These are phyloP conservation scores for Cylas formicarius DNA, from an alignment of 1,140 invertebrate genomes.

Conservation along the genomic window DNA sequence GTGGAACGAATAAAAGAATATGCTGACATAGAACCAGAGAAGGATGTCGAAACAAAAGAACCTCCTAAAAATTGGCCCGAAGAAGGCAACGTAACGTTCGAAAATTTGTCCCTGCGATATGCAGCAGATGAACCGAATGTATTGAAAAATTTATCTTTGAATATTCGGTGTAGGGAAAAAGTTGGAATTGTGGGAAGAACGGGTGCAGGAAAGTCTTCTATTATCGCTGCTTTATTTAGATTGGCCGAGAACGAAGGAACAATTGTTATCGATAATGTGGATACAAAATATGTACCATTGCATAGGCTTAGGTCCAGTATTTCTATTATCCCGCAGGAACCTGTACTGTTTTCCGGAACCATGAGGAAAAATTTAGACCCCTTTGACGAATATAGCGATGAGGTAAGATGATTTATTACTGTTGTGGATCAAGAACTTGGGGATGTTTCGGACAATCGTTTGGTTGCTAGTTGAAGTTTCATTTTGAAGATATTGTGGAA, in stretches of 20 bases:
- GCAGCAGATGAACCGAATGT: slow-evolving; percentile 42
- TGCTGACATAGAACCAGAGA: slow-evolving; percentile 27
- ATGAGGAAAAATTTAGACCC: slow-evolving; percentile 84
- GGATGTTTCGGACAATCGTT: slow-evolving; percentile 38
- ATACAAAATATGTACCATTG: slow-evolving; percentile 56
- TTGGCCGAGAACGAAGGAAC: slow-evolving; percentile 59
- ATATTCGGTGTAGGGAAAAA: slow-evolving; percentile 52
- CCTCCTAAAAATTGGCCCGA: slow-evolving; percentile 42
- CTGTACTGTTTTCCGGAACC: slow-evolving; percentile 74
- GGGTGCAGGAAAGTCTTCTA: slow-evolving; percentile 75
- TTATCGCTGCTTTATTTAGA: slow-evolving; percentile 65
- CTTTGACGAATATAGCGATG: slow-evolving; percentile 61
- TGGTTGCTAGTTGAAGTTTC: slow-evolving; percentile 37
- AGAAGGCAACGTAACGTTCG: slow-evolving; percentile 24
- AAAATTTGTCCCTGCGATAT: slow-evolving; percentile 52
- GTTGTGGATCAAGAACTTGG: slow-evolving; percentile 30
- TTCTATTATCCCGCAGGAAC: slow-evolving; percentile 79
- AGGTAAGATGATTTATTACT: slow-evolving; percentile 72
- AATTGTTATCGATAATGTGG: slow-evolving; percentile 64
- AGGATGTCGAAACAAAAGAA: slow-evolving; percentile 33
- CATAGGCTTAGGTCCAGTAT: slow-evolving; percentile 64
- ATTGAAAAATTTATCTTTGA: slow-evolving; percentile 49
- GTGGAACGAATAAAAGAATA: slow-evolving; percentile 52
- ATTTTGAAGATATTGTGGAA: slow-evolving; percentile 61
- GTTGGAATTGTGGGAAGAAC: slow-evolving; percentile 65